These are phyloP conservation scores for Vombatus ursinus DNA, from an alignment of 2,113 vertebrate species.

Conservation along the genomic window DNA sequence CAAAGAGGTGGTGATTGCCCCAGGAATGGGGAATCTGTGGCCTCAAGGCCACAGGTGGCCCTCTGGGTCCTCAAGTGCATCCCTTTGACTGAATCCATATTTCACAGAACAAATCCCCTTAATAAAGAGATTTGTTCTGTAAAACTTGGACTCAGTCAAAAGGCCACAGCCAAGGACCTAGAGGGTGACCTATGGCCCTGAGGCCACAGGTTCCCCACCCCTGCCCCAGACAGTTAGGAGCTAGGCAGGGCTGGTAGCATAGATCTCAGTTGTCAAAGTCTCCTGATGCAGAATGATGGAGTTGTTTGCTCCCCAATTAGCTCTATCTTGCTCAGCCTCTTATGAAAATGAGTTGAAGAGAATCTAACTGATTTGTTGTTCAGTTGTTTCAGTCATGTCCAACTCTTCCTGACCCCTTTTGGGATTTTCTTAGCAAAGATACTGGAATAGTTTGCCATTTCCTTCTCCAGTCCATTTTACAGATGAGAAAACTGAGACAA, in stretches of 20 bases:
- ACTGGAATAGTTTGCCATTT: not conserved
- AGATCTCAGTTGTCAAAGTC: not conserved
- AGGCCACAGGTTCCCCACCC: too few relatives aligned
- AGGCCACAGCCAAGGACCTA: too few relatives aligned
- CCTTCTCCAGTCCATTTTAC: not conserved
- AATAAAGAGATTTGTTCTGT: too few relatives aligned
- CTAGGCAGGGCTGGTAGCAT: not conserved
- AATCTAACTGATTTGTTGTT: not conserved
- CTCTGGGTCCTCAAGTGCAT: too few relatives aligned
- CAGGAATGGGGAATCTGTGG: too few relatives aligned
- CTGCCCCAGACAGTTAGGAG: not conserved
- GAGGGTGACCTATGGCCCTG: too few relatives aligned
- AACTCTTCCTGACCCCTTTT: not conserved
- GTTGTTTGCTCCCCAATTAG: not conserved
- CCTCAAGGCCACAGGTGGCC: too few relatives aligned
- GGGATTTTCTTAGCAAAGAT: not conserved
- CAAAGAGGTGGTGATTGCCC: not conserved
- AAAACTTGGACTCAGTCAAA: too few relatives aligned
- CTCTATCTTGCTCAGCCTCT: not conserved
- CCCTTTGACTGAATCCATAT: too few relatives aligned
- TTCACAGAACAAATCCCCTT: too few relatives aligned
- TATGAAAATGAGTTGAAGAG: not conserved
- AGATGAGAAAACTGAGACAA: not conserved
- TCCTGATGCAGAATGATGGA: not conserved
- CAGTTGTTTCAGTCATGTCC: not conserved